Base-by-base conservation (phyloP, 2,113 vertebrate genomes). In the Microtus ochrogaster region DNA sequence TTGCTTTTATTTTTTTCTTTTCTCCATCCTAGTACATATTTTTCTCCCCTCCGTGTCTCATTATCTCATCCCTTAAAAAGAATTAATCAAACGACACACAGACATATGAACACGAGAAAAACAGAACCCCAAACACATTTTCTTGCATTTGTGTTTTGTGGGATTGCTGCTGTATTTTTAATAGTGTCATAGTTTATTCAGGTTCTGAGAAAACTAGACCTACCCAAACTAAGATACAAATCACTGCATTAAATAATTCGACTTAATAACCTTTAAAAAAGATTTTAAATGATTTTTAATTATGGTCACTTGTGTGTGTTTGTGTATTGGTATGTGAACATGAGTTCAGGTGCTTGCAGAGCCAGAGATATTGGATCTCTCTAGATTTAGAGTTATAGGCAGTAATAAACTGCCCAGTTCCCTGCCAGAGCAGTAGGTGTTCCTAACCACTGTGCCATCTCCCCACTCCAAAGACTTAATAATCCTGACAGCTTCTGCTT, bases 201-300 rank as follows among this genome's bases (percentile, higher is more conserved):
- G 8, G 24, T 77, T 65, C 19, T 92, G 65, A 97, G 58, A 81
- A 81, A 90, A 84, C 9, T 66, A 26, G 58, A 39, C 2, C n/a
- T 10, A 79, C 84, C 36, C 52, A 83, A 73, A 89, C 36, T 90
- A 83, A 91, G 70, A 47, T 19, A 95, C 72, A 19, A 93, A 87
- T 91, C 16, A n/a, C 17, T 94, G 77, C 52, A 89, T 11, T 68
- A 36, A 9, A 14, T 6, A 94, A 70, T 24, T 94, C 55, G 28
- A 28, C 58, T 93, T 70, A 87, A 13, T 2, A 66, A 55, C 22
- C 5, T 26, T 39, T 39, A 14, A 41, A 61, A 82, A 7, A 26
- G 5, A 39, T 58, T 82, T 58, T 82, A 2, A 82, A 58, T 39
- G 24, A 58, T n/a, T 24, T 39, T 26, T 61, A 39, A 14, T 82